phyloP scores from a whole-genome alignment of 1,140 invertebrate species.

The Patella vulgata region DNA sequence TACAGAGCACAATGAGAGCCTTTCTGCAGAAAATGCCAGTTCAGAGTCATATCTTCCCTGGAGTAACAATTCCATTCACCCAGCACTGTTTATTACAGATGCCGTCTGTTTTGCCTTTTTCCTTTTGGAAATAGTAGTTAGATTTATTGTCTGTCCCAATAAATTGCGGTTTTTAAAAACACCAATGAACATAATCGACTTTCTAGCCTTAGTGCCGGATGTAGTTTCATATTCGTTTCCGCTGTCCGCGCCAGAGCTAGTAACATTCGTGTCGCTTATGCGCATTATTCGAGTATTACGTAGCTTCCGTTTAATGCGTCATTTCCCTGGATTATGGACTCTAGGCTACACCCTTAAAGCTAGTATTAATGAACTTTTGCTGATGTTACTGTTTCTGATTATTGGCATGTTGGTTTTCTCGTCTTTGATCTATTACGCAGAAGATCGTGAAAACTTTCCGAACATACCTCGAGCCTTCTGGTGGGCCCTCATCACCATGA shows the following conservation, averaged over 20 bases:
- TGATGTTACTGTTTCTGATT: constrained; percentile 97
- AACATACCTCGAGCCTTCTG: constrained; percentile 98
- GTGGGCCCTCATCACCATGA: constrained; percentile 92
- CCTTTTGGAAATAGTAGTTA: constrained; percentile 61
- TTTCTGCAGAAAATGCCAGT: neutral
- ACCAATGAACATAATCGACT: constrained; percentile 67
- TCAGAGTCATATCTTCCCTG: neutral
- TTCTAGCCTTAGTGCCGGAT: constrained; percentile 67
- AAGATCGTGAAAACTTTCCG: constrained; percentile 34
- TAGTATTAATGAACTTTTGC: constrained; percentile 97
- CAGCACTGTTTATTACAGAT: constrained; percentile 36
- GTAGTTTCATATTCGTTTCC: too few species aligned
- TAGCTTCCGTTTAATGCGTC: constrained; percentile 67
- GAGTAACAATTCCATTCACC: constrained; percentile 20
- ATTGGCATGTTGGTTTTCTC: constrained; percentile 99
- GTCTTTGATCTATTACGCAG: constrained; percentile 77
- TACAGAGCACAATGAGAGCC: constrained; percentile 1
- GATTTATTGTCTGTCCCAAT: constrained; percentile 61
- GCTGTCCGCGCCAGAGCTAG: too few species aligned
- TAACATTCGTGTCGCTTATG: constrained; percentile 23
- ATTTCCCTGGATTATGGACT: constrained; percentile 96
- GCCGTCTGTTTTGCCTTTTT: constrained; percentile 66
- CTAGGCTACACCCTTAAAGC: constrained; percentile 97
- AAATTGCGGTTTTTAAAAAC: constrained; percentile 60
- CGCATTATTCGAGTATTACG: constrained; percentile 48